phyloP scores from a whole-genome alignment of 2,113 vertebrate species.

The Elgaria multicarinata region DNA sequence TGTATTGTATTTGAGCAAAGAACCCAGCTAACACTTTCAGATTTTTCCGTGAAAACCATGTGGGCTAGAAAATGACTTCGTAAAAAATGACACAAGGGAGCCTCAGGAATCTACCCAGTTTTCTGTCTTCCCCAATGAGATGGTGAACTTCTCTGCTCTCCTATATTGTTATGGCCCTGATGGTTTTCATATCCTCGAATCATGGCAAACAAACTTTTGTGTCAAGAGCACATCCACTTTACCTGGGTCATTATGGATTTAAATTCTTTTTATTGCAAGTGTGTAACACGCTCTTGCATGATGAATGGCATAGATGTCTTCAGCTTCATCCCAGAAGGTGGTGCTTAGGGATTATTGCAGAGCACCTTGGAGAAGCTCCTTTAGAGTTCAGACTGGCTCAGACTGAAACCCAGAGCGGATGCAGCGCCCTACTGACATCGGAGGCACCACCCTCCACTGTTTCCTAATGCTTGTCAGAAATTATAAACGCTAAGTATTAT shows the following conservation, averaged over 20 bases:
- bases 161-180: neutral
- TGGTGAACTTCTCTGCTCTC: neutral
- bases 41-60: neutral
- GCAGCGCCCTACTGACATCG: too few relatives aligned
- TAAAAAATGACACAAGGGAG: neutral
- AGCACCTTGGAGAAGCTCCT: too few relatives aligned
- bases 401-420: too few relatives aligned
- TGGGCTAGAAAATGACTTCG: neutral
- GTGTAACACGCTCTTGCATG: neutral
- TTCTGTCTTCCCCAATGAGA: neutral
- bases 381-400: too few relatives aligned
- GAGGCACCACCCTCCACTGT: too few relatives aligned
- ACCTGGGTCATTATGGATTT: neutral
- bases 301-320: neutral
- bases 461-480: neutral
- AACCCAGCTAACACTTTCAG: too few relatives aligned
- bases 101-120: neutral
- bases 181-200: neutral
- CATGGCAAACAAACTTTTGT: neutral
- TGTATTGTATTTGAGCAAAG: neutral
- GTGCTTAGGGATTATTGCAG: too few relatives aligned
- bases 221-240: neutral
- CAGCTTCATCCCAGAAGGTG: slow-evolving; percentile 21
- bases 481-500: neutral
- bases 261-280: rapidly evolving